Percentiles rank a stretch among this genome's conserved stretches.
Evolutionary conservation across 2,113 vertebrate species (phyloP).

Genomic region (Zeus faber): DNA sequence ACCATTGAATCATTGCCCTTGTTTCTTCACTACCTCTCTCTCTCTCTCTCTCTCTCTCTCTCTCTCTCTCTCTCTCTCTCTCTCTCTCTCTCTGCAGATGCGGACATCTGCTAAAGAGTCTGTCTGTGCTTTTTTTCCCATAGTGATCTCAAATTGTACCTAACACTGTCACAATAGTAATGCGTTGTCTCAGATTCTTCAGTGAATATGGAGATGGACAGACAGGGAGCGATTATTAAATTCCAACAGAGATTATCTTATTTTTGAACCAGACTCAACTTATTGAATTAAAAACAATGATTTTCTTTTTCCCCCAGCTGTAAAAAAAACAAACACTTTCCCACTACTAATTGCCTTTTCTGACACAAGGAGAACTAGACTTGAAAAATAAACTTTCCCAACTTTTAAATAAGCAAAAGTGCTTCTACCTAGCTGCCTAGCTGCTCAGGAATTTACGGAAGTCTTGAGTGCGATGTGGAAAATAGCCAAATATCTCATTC

Average conservation of each 20-base stretch:
- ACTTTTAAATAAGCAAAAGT: conserved; percentile 63
- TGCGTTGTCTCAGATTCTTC: conserved; percentile 21
- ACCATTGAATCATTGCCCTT: too few relatives aligned
- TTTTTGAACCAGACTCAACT: conserved; percentile 49
- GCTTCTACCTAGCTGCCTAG: not conserved
- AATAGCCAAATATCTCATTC: not conserved
- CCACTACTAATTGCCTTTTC: conserved; percentile 61
- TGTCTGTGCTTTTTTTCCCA: conserved; percentile 56
- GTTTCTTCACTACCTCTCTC: too few relatives aligned
- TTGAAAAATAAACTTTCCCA: conserved; percentile 17
- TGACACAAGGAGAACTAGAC: conserved; percentile 38
- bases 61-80: too few relatives aligned
- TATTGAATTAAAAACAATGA: conserved; percentile 63
- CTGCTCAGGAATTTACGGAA: not conserved
- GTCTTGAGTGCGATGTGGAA: not conserved
- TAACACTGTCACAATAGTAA: conserved; percentile 65
- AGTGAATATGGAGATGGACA: conserved; percentile 12
- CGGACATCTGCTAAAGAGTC: conserved; percentile 58
- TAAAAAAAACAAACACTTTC: conserved; percentile 65
- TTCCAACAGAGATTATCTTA: conserved; percentile 51
- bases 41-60: too few relatives aligned
- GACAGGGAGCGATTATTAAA: conserved; percentile 58
- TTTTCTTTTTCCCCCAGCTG: conserved; percentile 63
- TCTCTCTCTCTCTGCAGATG: not conserved
- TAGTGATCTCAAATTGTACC: conserved; percentile 57